phyloP scores from a whole-genome alignment of 2,113 vertebrate species.

The Paradisaea rubra region DNA sequence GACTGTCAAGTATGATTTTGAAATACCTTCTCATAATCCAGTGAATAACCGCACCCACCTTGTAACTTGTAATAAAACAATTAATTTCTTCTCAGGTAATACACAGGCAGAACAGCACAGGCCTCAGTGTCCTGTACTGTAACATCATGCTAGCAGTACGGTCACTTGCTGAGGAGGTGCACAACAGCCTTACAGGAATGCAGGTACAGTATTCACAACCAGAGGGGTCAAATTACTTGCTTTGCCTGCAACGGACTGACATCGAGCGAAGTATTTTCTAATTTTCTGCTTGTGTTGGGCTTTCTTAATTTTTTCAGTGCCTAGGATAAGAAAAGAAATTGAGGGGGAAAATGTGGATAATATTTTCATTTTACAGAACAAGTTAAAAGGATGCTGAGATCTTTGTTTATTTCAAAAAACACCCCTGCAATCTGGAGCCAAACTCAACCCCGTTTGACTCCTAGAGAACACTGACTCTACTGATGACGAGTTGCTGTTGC shows the following conservation, averaged over 20 bases:
- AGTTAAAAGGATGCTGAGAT: background rate
- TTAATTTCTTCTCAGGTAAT: background rate
- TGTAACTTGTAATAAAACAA: background rate
- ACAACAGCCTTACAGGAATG: background rate
- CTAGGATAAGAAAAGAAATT: background rate
- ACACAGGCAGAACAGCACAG: background rate
- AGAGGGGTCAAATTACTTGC: background rate
- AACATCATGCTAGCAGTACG: background rate
- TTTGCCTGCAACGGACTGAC: background rate
- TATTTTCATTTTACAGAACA: background rate
- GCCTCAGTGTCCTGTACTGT: background rate
- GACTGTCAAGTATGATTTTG: background rate
- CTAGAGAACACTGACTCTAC: background rate
- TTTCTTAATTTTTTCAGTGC: background rate
- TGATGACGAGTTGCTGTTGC: background rate
- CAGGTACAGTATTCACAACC: background rate
- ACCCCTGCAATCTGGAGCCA: background rate
- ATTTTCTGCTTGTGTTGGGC: accelerated
- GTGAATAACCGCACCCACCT: background rate
- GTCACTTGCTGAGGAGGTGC: background rate
- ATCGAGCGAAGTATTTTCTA: background rate
- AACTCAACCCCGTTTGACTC: background rate
- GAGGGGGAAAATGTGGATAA: background rate
- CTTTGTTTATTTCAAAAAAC: background rate
- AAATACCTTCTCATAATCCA: background rate